Conservation (phyloP, 2,113 vertebrate species). For the Microcebus ravelobensis region DNA sequence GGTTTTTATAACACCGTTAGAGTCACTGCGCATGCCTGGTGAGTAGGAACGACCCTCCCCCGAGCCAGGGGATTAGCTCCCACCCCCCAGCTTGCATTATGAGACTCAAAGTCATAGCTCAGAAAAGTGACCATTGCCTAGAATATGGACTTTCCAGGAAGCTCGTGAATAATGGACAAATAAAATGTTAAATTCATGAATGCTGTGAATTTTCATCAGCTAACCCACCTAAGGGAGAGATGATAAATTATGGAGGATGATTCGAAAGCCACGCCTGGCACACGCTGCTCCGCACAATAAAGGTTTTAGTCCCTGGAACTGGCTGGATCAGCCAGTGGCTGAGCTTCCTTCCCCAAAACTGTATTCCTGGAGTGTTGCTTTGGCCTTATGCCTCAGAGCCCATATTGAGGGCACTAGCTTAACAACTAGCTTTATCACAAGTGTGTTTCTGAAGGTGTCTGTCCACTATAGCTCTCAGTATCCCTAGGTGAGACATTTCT, state of each 20-base stretch:
- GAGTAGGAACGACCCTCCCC: background rate
- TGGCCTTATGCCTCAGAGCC: background rate
- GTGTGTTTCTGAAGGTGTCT: background rate
- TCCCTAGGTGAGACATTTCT: background rate
- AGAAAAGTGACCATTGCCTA: slow-evolving; percentile 12
- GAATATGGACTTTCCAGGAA: slow-evolving; percentile 20
- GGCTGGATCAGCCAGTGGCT: background rate
- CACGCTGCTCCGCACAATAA: background rate
- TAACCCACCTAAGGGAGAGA: background rate
- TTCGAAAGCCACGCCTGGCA: background rate
- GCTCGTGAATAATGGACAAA: slow-evolving; percentile 27
- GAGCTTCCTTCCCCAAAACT: background rate
- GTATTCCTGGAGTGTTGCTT: background rate
- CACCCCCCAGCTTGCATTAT: background rate
- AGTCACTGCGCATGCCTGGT: background rate
- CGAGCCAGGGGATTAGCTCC: background rate
- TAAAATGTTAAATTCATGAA: slow-evolving; percentile 33
- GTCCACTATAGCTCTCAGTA: background rate
- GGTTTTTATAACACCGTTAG: background rate
- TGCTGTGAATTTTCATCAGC: background rate
- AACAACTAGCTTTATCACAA: background rate
- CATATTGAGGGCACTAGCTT: background rate
- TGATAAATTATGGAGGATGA: background rate
- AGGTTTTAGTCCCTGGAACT: background rate
- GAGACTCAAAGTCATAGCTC: background rate